Conservation (phyloP, 1,140 invertebrate genomes). For the Musca domestica region DNA sequence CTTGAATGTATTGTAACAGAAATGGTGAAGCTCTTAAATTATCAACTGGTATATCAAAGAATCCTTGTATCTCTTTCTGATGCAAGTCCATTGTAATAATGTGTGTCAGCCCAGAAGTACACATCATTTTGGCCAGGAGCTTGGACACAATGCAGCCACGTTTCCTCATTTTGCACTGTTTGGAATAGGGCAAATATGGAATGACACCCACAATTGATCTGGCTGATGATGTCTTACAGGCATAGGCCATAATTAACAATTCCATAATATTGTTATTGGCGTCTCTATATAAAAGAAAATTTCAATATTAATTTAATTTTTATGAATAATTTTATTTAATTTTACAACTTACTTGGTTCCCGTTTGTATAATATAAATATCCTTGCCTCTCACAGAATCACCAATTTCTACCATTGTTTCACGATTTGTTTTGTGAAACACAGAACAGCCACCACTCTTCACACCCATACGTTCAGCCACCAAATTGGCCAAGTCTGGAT, state of each 20-base stretch:
- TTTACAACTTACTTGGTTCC: slow-evolving; percentile 80
- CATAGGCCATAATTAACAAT: slow-evolving; percentile 97
- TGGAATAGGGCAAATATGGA: slow-evolving; percentile 97
- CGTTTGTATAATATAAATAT: slow-evolving; percentile 96
- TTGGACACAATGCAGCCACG: slow-evolving; percentile 96
- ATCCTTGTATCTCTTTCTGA: slow-evolving; percentile 99
- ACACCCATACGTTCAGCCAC: slow-evolving; percentile 87
- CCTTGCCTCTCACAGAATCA: slow-evolving; percentile 92
- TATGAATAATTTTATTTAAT: background rate
- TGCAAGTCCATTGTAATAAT: slow-evolving; percentile 99
- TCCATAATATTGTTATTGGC: slow-evolving; percentile 99
- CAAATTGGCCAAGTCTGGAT: slow-evolving; percentile 87
- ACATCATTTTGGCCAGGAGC: slow-evolving; percentile 77
- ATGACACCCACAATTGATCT: slow-evolving; percentile 96
- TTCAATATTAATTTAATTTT: slow-evolving; percentile 7
- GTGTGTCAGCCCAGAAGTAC: slow-evolving; percentile 83
- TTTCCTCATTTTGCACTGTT: slow-evolving; percentile 99
- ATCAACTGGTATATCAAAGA: slow-evolving; percentile 98
- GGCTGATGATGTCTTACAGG: slow-evolving; percentile 97
- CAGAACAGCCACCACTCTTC: slow-evolving; percentile 83
- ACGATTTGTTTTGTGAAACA: slow-evolving; percentile 91
- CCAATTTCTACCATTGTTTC: slow-evolving; percentile 95
- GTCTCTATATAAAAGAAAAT: slow-evolving; percentile 63
- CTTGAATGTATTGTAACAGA: slow-evolving; percentile 95
- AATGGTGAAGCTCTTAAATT: slow-evolving; percentile 98